Conservation (phyloP, 2,797 vertebrate species). For the Lemur catta region DNA sequence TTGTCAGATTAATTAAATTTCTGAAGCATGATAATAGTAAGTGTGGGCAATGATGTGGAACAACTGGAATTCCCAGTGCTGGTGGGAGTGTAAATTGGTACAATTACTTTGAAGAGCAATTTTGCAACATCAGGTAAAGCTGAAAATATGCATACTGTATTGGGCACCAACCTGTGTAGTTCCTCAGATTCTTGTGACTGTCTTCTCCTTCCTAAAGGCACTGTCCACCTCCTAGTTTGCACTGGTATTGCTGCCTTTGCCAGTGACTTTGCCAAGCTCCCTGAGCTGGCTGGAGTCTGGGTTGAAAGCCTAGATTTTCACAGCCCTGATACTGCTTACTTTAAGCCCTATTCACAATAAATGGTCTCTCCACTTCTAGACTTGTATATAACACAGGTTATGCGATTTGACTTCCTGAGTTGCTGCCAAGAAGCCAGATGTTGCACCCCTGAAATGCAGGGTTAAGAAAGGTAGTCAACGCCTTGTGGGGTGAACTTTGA, state of each 20-base stretch:
- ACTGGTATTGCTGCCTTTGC: neutral
- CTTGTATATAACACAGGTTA: neutral
- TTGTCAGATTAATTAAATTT: slow-evolving; percentile 1
- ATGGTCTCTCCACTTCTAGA: neutral
- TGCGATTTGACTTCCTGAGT: neutral
- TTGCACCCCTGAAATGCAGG: neutral
- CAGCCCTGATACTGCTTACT: neutral
- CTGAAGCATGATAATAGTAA: neutral
- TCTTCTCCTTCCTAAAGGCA: neutral
- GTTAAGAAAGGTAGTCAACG: neutral
- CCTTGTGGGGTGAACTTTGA: neutral
- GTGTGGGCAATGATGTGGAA: neutral
- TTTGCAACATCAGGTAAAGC: neutral
- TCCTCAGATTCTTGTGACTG: neutral
- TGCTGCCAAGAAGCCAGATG: neutral
- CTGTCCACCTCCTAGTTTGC: neutral
- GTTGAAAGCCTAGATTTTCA: neutral
- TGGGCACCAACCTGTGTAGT: neutral
- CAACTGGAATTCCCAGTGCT: neutral
- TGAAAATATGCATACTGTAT: neutral
- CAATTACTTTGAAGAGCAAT: neutral
- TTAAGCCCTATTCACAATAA: neutral
- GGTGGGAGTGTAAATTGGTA: neutral
- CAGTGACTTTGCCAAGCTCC: neutral
- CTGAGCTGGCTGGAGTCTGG: neutral